Evolutionary conservation across 2,113 vertebrate species (phyloP).

Genomic region (Paratilapia polleni): DNA sequence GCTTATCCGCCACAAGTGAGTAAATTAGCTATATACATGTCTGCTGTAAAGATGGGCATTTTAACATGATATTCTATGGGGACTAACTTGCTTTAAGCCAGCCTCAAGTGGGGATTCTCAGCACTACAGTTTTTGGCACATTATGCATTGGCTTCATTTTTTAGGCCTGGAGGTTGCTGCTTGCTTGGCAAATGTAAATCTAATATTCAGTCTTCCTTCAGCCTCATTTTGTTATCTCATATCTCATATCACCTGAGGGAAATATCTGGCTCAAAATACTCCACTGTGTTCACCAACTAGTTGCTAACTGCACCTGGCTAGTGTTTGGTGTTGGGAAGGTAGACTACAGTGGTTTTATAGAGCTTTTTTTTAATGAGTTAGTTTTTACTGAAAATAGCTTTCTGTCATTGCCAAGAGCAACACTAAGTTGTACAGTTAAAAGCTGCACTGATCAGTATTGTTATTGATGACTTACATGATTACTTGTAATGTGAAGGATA

Average conservation of each 20-base stretch:
- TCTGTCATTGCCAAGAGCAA: neutral
- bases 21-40: neutral
- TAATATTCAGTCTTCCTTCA: neutral
- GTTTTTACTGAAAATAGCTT: fast-evolving
- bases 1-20: no score
- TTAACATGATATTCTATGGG: neutral
- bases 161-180: neutral
- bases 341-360: no score
- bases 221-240: neutral
- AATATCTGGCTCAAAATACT: neutral
- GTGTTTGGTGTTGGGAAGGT: neutral
- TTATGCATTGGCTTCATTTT: neutral
- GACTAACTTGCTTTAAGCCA: neutral
- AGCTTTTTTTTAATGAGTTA: no score
- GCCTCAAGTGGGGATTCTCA: neutral
- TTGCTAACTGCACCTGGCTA: neutral
- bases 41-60: neutral
- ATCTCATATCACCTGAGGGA: neutral
- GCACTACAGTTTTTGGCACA: neutral
- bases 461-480: no score
- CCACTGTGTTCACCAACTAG: neutral
- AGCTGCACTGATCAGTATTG: neutral
- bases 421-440: fast-evolving
- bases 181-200: neutral
- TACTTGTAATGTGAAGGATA: neutral